Percentiles rank a stretch among this genome's conserved stretches.
phyloP scores from a whole-genome alignment of 1,140 invertebrate genomes.

The Goniozus legneri region DNA sequence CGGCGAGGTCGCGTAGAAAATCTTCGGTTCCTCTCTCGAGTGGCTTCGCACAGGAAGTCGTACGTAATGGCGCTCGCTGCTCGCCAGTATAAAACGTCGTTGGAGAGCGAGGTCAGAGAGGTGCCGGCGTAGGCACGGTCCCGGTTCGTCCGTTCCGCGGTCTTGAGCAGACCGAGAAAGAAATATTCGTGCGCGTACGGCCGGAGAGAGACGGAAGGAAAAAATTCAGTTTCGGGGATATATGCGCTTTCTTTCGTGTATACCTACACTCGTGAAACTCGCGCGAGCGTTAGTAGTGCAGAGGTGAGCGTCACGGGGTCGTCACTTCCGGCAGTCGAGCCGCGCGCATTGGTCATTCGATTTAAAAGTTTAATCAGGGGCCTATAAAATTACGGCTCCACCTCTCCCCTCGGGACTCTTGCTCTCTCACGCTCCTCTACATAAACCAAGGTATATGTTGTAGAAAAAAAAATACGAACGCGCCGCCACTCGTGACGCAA shows the following conservation, averaged over 20 bases:
- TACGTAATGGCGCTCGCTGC: constrained; percentile 28
- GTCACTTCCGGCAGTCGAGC: constrained; percentile 52
- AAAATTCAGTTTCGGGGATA: constrained; percentile 37
- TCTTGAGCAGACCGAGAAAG: constrained; percentile 38
- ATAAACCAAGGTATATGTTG: no score
- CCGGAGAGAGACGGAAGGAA: neutral
- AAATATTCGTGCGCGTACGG: no score
- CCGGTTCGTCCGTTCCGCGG: constrained; percentile 31
- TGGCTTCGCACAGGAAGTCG: constrained; percentile 35
- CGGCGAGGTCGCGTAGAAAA: constrained; percentile 15
- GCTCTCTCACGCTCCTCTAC: no score
- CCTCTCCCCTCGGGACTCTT: no score
- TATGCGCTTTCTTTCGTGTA: constrained; percentile 48
- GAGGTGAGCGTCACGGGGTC: constrained; percentile 54
- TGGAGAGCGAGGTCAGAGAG: constrained; percentile 20
- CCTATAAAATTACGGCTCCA: constrained; percentile 48
- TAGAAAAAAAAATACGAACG: no score
- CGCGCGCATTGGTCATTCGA: constrained; percentile 46
- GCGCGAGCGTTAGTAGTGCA: constrained; percentile 49
- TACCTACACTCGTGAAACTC: constrained; percentile 41
- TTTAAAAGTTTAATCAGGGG: constrained; percentile 56
- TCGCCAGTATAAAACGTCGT: no score
- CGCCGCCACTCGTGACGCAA: no score
- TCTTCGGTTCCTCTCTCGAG: constrained; percentile 22
- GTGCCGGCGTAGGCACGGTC: neutral